Evolutionary conservation across 2,797 vertebrate species (phyloP), one percentile per base, ranked within the genome.

Genomic region (Cygnus olor): DNA sequence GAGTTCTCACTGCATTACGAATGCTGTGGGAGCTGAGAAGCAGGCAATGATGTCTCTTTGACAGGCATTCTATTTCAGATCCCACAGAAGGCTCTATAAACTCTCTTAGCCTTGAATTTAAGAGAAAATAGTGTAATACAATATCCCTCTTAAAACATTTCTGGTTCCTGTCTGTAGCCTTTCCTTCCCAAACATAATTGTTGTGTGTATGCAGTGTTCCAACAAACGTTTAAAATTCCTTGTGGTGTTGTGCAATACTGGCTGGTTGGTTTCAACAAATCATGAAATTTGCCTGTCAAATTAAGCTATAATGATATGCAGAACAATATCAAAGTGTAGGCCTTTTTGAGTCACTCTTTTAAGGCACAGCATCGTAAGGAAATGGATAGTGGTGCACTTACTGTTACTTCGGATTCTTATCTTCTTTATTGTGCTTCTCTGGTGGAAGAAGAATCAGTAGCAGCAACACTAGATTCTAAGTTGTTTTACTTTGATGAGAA

Each of bases 311-410:
- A 10, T 51, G 69, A 76, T 11, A 56, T n/a, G 45, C 36, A 58
- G 53, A 69, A 85, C 68, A 65, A 36, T 17, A 47, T 4, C 40
- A 66, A 71, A 88, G 45, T 8, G 10, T 54, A 3, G 20, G 17
- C 38, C 6, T 47, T 71, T 85, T 4, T 0, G 44, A 69, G 38
- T 65, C 0, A 0, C 4, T 81, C 3, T 84, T 76, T 40, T 54
- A 64, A 61, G 30, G 30, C 22, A 49, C 60, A 82, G 73, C 21
- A 45, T 18, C 56, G 5, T 32, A 53, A 91, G 40, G 60, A 82
- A 87, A 18, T 88, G 8, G 21, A 61, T 65, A 36, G 7, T 72
- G 7, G 64, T 89, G 18, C 3, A 30, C 22, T 80, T 80, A 1
- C 5, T 63, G n/a, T 89, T 78, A 51, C 45, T 78, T 78, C 49